These are phyloP conservation scores for Toxostoma redivivum DNA, from an alignment of 2,113 vertebrate genomes.

Conservation along the genomic window DNA sequence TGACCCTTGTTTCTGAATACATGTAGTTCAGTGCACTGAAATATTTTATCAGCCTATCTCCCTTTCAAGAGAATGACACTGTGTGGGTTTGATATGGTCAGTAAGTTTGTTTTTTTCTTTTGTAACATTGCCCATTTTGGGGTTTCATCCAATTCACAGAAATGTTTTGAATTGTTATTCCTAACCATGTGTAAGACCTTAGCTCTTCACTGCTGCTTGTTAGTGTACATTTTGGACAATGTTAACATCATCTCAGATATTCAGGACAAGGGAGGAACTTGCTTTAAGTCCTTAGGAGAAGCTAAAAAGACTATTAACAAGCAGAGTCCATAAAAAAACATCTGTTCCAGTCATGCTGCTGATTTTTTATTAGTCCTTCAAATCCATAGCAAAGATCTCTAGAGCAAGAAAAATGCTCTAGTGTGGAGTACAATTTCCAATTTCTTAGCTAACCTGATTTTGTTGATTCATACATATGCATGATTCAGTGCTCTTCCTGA, in stretches of 20 bases:
- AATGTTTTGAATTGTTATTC: conserved; percentile 67
- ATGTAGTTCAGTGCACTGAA: background rate
- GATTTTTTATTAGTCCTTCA: conserved; percentile 82
- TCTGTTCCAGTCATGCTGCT: conserved; percentile 85
- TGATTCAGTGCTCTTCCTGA: conserved; percentile 69
- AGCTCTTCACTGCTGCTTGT: conserved; percentile 73
- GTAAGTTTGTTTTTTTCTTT: background rate
- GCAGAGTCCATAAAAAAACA: conserved; percentile 77
- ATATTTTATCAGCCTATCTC: background rate
- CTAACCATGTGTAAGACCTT: conserved; percentile 44
- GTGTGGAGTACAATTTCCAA: conserved; percentile 72
- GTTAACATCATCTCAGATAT: conserved; percentile 80
- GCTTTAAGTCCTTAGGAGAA: conserved; percentile 77
- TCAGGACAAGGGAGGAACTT: conserved; percentile 73
- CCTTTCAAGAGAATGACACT: background rate
- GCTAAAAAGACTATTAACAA: conserved; percentile 79
- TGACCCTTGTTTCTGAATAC: background rate
- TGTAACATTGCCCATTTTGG: background rate
- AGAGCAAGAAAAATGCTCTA: conserved; percentile 77
- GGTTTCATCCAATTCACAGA: conserved; percentile 49
- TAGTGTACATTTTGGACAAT: conserved; percentile 73
- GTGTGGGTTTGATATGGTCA: background rate
- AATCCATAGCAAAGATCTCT: conserved; percentile 77
- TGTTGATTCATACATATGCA: conserved; percentile 83
- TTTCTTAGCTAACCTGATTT: conserved; percentile 79